Base-by-base conservation (phyloP, 2,113 vertebrate species). In the Hylia prasina region DNA sequence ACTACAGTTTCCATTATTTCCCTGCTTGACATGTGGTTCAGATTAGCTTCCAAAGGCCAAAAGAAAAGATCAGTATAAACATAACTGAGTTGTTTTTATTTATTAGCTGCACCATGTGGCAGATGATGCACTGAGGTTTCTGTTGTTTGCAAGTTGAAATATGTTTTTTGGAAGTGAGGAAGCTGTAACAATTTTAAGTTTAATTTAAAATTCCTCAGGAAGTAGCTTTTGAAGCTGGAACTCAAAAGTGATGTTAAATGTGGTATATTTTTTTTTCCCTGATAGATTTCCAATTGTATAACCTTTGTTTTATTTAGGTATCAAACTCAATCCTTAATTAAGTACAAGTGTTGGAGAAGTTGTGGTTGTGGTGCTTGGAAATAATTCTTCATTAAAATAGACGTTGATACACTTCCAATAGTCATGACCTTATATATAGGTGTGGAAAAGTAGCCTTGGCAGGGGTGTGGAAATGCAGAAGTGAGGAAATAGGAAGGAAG, bases 1-100 rank as follows among this genome's bases (percentile, higher is more conserved):
- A 69, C 58, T 80, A 31, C 45, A 15, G 39, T 86, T 93, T 45
- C 78, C 47, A 11, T 92, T 73, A 60, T 80, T 95, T 93, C 42
- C 39, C n/a, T 27, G 8, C 60, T 90, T 85, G 58, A 54, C 3
- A 2, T 20, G 82, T 84, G 56, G 44, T 60, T 75, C 51, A 78
- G 25, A 72, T 85, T 47, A 82, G 56, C 72, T 90, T 71, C 56
- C 56, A 92, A 65, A 88, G 75, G 88, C 85, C 42, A 20, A 31
- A 72, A 77, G 60, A 33, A 47, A 61, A 54, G 27, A 28, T 58
- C 3, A 7, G 37, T 66, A 10, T 72, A 42, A 82, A 71, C 23
- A 19, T 4, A 31, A 63, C 53, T 54, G 81, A 15, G 33, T 84
- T 84, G 47, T 39, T 87, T 82, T 79, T 89, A 56, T 84, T 85